Percentiles rank a stretch among this genome's conserved stretches.
phyloP scores from a whole-genome alignment of 2,797 vertebrate species.

The Characodon lateralis region DNA sequence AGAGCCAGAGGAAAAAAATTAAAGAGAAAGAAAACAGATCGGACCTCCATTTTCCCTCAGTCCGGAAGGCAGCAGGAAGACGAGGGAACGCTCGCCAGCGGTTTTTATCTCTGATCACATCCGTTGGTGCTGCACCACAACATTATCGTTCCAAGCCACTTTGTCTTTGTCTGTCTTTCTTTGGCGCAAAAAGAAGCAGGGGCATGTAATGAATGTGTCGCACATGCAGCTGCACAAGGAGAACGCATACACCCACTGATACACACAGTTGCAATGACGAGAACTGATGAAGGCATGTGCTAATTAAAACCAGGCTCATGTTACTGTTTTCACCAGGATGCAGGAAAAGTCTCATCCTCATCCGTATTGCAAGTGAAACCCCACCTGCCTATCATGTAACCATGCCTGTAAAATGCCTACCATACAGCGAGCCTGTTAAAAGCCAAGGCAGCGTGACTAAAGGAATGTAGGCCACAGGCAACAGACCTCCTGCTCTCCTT shows the following conservation, averaged over 20 bases:
- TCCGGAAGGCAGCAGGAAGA: slow-evolving; percentile 64
- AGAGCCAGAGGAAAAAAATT: slow-evolving; percentile 33
- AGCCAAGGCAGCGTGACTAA: slow-evolving; percentile 60
- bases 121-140: slow-evolving; percentile 49
- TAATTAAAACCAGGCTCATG: slow-evolving; percentile 50
- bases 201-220: slow-evolving; percentile 14
- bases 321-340: slow-evolving; percentile 30
- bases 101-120: slow-evolving; percentile 72
- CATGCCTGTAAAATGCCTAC: slow-evolving; percentile 65
- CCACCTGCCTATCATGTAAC: slow-evolving; percentile 62
- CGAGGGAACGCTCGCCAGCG: slow-evolving; percentile 48
- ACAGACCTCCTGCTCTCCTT: slow-evolving; percentile 38
- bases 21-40: slow-evolving; percentile 44
- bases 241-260: slow-evolving; percentile 21
- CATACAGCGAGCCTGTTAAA: slow-evolving; percentile 58
- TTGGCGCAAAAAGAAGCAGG: slow-evolving; percentile 11
- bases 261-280: slow-evolving; percentile 37
- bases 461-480: slow-evolving; percentile 71
- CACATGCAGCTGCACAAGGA: slow-evolving; percentile 34
- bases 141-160: slow-evolving; percentile 62
- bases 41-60: slow-evolving; percentile 40
- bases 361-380: slow-evolving; percentile 66
- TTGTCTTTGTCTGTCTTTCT: slow-evolving; percentile 60
- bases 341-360: slow-evolving; percentile 46
- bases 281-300: slow-evolving; percentile 41